Evolutionary conservation across 2,113 vertebrate species (phyloP).

Genomic region (Podarcis cretensis): DNA sequence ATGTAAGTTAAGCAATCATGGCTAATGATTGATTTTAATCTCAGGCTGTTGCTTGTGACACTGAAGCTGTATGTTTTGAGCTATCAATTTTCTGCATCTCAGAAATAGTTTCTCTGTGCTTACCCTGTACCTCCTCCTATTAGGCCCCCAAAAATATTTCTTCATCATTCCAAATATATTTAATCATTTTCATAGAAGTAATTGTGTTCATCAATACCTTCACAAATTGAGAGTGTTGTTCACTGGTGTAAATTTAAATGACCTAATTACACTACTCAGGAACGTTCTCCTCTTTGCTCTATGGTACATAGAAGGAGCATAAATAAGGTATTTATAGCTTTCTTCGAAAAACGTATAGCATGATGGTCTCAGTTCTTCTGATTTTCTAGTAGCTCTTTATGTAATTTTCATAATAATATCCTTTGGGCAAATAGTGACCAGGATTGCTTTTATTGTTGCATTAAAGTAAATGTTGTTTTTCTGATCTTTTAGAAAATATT

Average conservation of each 20-base stretch:
- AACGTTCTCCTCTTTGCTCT: neutral
- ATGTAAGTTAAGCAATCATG: constrained; percentile 60
- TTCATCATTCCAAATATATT: neutral
- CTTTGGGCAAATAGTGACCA: neutral
- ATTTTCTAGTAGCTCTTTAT: neutral
- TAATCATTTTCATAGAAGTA: neutral
- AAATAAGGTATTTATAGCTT: neutral
- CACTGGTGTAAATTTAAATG: neutral
- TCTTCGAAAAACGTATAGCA: neutral
- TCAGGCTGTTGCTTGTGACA: constrained; percentile 38
- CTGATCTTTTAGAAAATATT: neutral
- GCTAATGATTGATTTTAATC: constrained; percentile 54
- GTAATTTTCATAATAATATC: neutral
- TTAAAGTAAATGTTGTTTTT: neutral
- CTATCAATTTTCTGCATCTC: neutral
- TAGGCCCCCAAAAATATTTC: neutral
- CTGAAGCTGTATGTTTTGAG: constrained; percentile 9
- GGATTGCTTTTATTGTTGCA: neutral
- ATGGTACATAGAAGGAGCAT: neutral
- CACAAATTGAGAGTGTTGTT: neutral
- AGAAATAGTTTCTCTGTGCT: neutral
- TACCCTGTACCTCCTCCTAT: neutral
- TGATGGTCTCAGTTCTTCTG: neutral
- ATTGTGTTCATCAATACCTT: neutral
- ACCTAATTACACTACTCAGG: neutral